phyloP scores from a whole-genome alignment of 2,113 vertebrate species.

The Rhinopomastus cyanomelas region DNA sequence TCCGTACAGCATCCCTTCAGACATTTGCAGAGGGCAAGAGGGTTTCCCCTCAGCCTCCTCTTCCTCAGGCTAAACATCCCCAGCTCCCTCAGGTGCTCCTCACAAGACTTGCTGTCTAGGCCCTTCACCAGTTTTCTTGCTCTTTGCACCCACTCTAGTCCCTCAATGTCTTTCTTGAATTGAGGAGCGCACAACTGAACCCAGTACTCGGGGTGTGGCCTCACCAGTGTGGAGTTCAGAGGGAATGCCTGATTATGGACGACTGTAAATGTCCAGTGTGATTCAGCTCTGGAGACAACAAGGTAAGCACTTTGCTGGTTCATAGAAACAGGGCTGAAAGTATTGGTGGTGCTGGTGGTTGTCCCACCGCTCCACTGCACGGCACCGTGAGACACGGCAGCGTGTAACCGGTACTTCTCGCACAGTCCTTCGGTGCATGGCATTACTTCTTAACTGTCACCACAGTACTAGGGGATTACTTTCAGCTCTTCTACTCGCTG shows the following conservation, averaged over 20 bases:
- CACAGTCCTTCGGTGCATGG: not conserved
- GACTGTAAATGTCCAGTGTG: not conserved
- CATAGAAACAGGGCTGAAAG: not conserved
- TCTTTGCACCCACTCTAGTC: no score
- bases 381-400: accelerated
- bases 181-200: no score
- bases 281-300: not conserved
- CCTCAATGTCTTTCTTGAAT: no score
- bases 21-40: no score
- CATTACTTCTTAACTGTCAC: not conserved
- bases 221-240: no score
- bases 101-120: no score
- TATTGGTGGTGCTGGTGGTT: not conserved
- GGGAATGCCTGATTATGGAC: not conserved
- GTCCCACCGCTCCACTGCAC: not conserved
- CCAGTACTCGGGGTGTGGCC: no score
- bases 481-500: slow-evolving; percentile 21
- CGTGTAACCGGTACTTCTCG: not conserved
- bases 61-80: no score
- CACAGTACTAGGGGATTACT: not conserved
- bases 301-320: not conserved
- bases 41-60: no score
- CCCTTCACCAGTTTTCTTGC: no score
- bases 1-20: no score
- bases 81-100: no score